Base-by-base conservation (phyloP, 1,140 invertebrate species). In the Microplitis mediator region DNA sequence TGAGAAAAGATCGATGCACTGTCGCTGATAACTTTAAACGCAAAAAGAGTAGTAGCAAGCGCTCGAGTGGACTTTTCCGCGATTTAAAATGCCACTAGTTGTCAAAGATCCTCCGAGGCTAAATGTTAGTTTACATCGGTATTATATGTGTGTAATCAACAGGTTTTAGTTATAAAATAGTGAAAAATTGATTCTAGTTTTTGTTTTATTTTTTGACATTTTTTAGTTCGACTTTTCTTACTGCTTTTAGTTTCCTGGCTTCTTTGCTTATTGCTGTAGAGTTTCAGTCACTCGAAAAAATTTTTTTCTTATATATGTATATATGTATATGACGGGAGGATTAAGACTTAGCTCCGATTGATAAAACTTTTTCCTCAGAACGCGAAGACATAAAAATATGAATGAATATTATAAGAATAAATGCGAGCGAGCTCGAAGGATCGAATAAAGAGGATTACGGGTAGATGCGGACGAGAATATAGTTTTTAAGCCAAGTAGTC, bases 1-100 rank as follows among this genome's bases (percentile, higher is more conserved):
- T 6, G 13, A 23, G 51, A 72, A 9, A 45, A 72, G 71, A 72
- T 72, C 54, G 71, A 72, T 72, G 70, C 16, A 39, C 23, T 70
- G 36, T 70, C 16, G 23, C 14, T 13, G 39, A 14, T 70, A 51
- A 51, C 36, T 50, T 13, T 6, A 4, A 36, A 60, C 14, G 11
- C 6, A 35, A 34, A 68, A 60, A 58, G 54, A 31, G 3, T 6
- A 68, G 23, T 23, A 23, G 23, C 23, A 68, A n/a, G 31, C 58
- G 34, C 16, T 23, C 23, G 11, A 14, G 34, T 39, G 4, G 14
- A 58, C 13, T 60, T 68, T 60, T 14, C 5, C 11, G 3, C 9
- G 13, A 39, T 45, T 39, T 32, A 16, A 68, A 39, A 58, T 4
- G 13, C n/a, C 2, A 45, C 6, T 45, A 11, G 39, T 8, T 45